These are phyloP conservation scores for Myotis daubentonii DNA, from an alignment of 2,797 vertebrate genomes.

Conservation along the genomic window DNA sequence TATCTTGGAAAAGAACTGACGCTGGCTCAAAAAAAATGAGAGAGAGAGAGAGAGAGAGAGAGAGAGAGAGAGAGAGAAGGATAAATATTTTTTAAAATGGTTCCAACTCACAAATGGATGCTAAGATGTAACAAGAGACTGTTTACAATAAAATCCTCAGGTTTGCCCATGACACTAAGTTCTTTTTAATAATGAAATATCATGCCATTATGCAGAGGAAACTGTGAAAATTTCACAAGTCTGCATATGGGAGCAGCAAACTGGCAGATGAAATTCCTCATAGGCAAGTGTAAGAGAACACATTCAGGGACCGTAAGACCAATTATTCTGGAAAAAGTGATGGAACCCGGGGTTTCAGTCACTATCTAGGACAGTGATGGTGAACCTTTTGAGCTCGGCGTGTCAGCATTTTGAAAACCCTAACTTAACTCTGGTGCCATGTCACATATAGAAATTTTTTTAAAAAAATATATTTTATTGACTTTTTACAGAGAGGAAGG, in stretches of 20 bases:
- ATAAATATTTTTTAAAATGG: conserved; percentile 44
- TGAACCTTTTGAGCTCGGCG: too few species aligned
- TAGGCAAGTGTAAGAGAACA: conserved; percentile 22
- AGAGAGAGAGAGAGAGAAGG: not conserved
- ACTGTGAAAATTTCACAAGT: conserved; percentile 68
- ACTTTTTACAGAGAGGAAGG: too few species aligned
- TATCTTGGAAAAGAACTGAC: conserved; percentile 44
- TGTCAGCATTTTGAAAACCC: too few species aligned
- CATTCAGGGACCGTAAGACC: conserved; percentile 5
- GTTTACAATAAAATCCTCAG: conserved; percentile 67
- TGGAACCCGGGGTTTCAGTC: not conserved
- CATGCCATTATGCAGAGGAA: conserved; percentile 49
- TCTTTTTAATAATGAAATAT: conserved; percentile 77
- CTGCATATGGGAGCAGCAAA: conserved; percentile 55
- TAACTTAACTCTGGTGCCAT: too few species aligned
- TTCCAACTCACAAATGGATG: conserved; percentile 49
- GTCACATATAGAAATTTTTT: too few species aligned
- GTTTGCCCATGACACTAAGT: conserved; percentile 65
- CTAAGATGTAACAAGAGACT: conserved; percentile 59
- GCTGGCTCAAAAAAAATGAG: not conserved
- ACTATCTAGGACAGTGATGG: not conserved
- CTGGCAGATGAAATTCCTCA: conserved; percentile 67
- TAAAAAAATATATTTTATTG: too few species aligned
- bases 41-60: not conserved
- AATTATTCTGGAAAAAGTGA: conserved; percentile 48